Conservation (phyloP, 1,140 invertebrate species). For the Drosophila nannoptera region DNA sequence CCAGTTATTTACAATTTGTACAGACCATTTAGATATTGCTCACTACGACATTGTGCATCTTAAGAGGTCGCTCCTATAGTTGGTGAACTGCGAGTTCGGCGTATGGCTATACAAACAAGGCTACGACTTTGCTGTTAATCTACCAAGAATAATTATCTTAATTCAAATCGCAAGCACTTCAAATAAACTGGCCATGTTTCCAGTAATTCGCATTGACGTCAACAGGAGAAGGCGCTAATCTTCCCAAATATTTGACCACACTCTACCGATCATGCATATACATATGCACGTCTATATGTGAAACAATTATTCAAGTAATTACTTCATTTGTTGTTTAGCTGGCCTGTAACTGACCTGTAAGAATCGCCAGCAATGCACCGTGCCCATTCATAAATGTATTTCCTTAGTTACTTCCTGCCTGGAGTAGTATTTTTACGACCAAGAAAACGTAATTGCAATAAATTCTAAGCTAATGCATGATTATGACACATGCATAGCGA, state of each 20-base stretch:
- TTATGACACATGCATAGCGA: slow-evolving; percentile 57
- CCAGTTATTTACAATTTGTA: too few species aligned
- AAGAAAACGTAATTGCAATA: slow-evolving; percentile 42
- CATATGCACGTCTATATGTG: not conserved
- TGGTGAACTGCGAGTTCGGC: too few species aligned
- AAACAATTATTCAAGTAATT: slow-evolving; percentile 27
- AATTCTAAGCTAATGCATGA: slow-evolving; percentile 46
- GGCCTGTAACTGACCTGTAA: slow-evolving; percentile 46
- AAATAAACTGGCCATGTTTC: not conserved
- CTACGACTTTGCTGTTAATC: not conserved
- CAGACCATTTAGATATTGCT: too few species aligned
- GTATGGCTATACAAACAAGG: too few species aligned
- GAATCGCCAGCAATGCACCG: slow-evolving; percentile 27
- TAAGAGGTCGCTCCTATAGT: too few species aligned
- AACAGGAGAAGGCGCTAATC: slow-evolving; percentile 21
- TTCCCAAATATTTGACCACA: slow-evolving; percentile 18
- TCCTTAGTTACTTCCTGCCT: slow-evolving; percentile 55
- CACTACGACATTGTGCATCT: too few species aligned
- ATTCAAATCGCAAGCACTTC: slow-evolving; percentile 1
- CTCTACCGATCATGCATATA: not conserved
- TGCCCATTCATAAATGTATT: slow-evolving; percentile 64
- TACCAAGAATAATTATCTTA: not conserved
- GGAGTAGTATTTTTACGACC: slow-evolving; percentile 30
- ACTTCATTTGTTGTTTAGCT: not conserved
- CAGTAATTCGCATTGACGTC: slow-evolving; percentile 18